Conservation (phyloP, 2,113 vertebrate species). For the Microcebus tavaratra region DNA sequence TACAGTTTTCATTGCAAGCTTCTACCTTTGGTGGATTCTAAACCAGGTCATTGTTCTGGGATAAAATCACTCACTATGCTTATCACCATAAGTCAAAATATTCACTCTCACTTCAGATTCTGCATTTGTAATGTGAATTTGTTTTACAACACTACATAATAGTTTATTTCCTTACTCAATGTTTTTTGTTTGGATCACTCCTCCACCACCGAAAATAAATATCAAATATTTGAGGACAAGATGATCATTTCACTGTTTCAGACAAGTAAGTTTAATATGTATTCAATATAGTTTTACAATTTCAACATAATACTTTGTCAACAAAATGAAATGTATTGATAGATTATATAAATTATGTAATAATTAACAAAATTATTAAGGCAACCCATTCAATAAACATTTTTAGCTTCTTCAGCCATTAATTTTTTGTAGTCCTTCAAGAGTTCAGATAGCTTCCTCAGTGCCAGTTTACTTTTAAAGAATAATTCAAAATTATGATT, state of each 20-base stretch:
- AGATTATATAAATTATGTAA: background rate
- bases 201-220: background rate
- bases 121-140: background rate
- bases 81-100: background rate
- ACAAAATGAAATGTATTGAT: background rate
- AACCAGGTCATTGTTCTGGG: background rate
- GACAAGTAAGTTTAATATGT: background rate
- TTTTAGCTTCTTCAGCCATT: background rate
- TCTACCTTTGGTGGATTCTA: background rate
- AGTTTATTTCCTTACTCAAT: background rate
- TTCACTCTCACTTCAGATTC: background rate
- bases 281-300: background rate
- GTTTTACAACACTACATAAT: background rate
- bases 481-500: background rate
- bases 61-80: background rate
- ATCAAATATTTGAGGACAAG: background rate
- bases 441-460: background rate
- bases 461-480: background rate
- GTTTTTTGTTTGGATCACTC: background rate
- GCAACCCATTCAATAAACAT: background rate
- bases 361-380: background rate
- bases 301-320: conserved; percentile 11
- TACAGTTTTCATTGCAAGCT: rapidly evolving
- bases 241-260: background rate
- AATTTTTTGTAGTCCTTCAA: background rate